Evolutionary conservation across 2,797 vertebrate genomes (phyloP).

Genomic region (Hybognathus amarus): DNA sequence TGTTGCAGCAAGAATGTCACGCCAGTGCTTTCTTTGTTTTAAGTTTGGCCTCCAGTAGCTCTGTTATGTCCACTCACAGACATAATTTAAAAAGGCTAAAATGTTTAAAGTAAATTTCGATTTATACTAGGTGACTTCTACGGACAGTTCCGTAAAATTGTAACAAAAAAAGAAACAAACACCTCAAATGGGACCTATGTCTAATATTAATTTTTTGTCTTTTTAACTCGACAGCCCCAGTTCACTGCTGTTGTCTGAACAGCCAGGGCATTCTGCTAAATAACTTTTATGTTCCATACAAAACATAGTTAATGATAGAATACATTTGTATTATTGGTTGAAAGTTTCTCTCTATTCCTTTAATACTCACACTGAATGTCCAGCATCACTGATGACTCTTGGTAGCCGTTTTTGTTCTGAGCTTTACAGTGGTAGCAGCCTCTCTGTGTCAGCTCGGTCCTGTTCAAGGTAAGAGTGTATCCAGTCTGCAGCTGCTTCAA

Average conservation of each 20-base stretch:
- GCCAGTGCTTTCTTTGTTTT: too few species aligned
- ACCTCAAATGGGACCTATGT: too few species aligned
- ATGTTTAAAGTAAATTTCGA: too few species aligned
- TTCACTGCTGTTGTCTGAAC: not conserved
- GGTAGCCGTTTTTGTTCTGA: slow-evolving; percentile 27
- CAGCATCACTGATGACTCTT: slow-evolving; percentile 30
- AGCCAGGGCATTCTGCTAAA: not conserved
- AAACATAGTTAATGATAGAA: not conserved
- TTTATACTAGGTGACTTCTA: too few species aligned
- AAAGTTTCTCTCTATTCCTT: not conserved
- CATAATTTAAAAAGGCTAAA: too few species aligned
- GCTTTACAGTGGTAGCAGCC: slow-evolving; percentile 47
- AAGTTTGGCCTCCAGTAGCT: too few species aligned
- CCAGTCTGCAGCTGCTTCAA: slow-evolving; percentile 17
- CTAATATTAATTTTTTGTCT: too few species aligned
- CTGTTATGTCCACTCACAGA: too few species aligned
- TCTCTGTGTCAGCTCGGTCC: not conserved
- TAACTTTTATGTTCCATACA: not conserved
- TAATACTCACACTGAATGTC: slow-evolving; percentile 40
- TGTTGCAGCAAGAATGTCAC: too few species aligned
- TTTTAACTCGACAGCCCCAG: not conserved
- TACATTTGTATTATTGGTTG: not conserved
- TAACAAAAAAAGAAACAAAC: too few species aligned
- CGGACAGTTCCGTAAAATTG: too few species aligned
- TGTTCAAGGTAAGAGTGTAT: slow-evolving; percentile 14